phyloP scores from a whole-genome alignment of 2,113 vertebrate genomes.

The Pantherophis guttatus region DNA sequence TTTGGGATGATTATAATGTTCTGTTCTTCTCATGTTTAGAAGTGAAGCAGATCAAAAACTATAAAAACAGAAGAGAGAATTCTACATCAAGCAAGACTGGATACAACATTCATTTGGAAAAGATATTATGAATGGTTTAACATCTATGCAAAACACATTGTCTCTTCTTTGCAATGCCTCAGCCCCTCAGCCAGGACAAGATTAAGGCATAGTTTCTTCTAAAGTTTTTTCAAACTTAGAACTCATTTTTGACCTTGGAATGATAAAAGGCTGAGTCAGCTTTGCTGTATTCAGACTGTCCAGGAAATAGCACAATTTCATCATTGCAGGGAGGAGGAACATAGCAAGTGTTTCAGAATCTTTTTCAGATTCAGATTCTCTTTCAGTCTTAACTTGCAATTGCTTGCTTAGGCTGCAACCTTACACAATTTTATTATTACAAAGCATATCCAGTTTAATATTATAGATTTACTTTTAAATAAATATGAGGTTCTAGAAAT shows the following conservation, averaged over 20 bases:
- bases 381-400: neutral
- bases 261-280: conserved; percentile 56
- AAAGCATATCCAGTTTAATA: neutral
- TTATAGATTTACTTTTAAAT: neutral
- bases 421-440: neutral
- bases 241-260: conserved; percentile 51
- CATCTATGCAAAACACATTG: neutral
- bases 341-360: neutral
- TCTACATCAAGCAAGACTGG: conserved; percentile 13
- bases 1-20: neutral
- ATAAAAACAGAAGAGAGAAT: neutral
- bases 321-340: neutral
- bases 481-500: neutral
- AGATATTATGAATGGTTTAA: neutral
- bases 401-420: conserved; percentile 9
- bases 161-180: conserved; percentile 32
- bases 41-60: fast-evolving
- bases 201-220: conserved; percentile 5
- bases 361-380: neutral
- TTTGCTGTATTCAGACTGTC: conserved; percentile 27
- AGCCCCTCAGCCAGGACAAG: conserved; percentile 15
- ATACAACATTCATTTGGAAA: conserved; percentile 3
- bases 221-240: conserved; percentile 13
- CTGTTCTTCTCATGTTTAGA: neutral
- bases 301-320: conserved; percentile 29